Percentiles rank a stretch among this genome's conserved stretches.
phyloP scores from a whole-genome alignment of 2,888 invertebrate genomes.

The Drosophila ochracea region DNA sequence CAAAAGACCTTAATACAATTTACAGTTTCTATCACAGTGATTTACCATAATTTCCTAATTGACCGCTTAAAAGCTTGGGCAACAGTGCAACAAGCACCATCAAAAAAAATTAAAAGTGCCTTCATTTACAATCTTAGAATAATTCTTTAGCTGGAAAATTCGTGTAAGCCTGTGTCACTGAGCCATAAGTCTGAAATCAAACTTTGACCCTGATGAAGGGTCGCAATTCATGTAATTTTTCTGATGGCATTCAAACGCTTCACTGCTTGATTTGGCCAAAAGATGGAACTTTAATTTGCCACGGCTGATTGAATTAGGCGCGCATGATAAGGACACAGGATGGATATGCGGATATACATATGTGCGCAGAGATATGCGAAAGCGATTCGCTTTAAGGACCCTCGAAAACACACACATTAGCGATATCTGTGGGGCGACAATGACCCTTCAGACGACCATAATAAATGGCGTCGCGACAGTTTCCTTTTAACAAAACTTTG shows the following conservation, averaged over 20 bases:
- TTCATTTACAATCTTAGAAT: neutral
- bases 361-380: slow-evolving; percentile 18
- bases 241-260: slow-evolving; percentile 56
- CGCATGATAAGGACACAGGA: slow-evolving; percentile 40
- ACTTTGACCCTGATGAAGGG: slow-evolving; percentile 73
- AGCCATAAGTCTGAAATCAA: slow-evolving; percentile 26
- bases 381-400: slow-evolving; percentile 52
- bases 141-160: neutral
- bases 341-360: slow-evolving; percentile 16
- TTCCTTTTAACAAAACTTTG: slow-evolving; percentile 80
- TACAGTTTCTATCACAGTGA: neutral
- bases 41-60: neutral
- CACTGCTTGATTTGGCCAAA: slow-evolving; percentile 56
- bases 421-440: slow-evolving; percentile 76
- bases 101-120: neutral
- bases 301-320: slow-evolving; percentile 79
- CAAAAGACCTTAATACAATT: neutral
- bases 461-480: slow-evolving; percentile 84
- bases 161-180: slow-evolving; percentile 31
- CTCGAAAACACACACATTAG: slow-evolving; percentile 53
- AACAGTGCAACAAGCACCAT: neutral
- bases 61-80: neutral
- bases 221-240: slow-evolving; percentile 52
- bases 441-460: slow-evolving; percentile 80
- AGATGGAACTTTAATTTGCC: slow-evolving; percentile 78